Percentiles rank a stretch among this genome's conserved stretches.
These are phyloP conservation scores for Uropsilus gracilis DNA, from an alignment of 2,113 vertebrate genomes.

Conservation along the genomic window DNA sequence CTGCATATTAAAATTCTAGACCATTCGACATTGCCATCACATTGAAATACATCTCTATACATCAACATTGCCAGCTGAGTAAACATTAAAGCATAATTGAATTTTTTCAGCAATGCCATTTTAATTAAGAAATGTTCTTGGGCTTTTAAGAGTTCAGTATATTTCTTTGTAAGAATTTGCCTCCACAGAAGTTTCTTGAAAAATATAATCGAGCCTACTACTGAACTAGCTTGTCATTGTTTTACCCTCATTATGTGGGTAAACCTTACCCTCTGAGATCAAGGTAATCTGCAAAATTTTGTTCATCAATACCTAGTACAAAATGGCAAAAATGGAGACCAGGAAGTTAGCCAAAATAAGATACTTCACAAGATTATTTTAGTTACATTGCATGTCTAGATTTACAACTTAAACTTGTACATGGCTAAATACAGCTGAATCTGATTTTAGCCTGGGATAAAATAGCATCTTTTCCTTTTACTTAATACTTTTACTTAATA, in stretches of 20 bases:
- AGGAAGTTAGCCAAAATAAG: neutral
- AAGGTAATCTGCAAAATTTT: neutral
- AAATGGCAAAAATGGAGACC: neutral
- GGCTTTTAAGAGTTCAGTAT: slow-evolving; percentile 68
- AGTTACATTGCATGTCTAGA: neutral
- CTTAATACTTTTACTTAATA: no score
- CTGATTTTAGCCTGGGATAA: slow-evolving; percentile 15
- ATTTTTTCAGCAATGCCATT: slow-evolving; percentile 80
- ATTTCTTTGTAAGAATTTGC: slow-evolving; percentile 54
- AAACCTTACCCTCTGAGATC: neutral
- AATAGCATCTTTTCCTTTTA: neutral
- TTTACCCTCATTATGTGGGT: neutral
- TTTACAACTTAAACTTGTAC: neutral
- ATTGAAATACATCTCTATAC: slow-evolving; percentile 75
- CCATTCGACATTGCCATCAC: slow-evolving; percentile 51
- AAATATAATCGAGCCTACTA: slow-evolving; percentile 9
- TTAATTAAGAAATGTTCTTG: slow-evolving; percentile 80
- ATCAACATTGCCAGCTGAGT: slow-evolving; percentile 72
- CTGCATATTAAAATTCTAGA: slow-evolving; percentile 68
- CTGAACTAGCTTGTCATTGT: neutral
- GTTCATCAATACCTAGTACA: neutral
- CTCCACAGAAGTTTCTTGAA: slow-evolving; percentile 25
- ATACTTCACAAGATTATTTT: neutral
- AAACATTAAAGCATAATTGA: slow-evolving; percentile 80
- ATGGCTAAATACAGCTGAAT: neutral